Percentiles rank a stretch among this genome's conserved stretches.
phyloP scores from a whole-genome alignment of 2,113 vertebrate species.

The Falco punctatus region DNA sequence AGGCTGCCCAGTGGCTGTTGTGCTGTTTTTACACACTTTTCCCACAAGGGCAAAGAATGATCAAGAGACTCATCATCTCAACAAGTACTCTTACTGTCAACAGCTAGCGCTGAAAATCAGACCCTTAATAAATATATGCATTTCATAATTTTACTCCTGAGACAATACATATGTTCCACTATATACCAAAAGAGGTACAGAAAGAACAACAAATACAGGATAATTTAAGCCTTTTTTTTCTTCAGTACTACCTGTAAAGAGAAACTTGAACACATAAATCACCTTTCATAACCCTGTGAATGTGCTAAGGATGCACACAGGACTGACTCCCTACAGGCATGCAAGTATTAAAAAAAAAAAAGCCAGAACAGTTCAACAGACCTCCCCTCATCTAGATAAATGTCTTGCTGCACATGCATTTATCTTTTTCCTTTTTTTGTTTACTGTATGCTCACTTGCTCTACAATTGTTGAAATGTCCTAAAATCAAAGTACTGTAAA shows the following conservation, averaged over 20 bases:
- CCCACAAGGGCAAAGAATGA: slow-evolving; percentile 15
- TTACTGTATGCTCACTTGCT: background rate
- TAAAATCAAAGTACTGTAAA: background rate
- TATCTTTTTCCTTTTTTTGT: background rate
- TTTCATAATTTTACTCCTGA: background rate
- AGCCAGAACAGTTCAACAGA: background rate
- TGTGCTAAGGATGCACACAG: background rate
- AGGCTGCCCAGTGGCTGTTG: background rate
- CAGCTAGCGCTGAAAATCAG: background rate
- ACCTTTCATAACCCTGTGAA: background rate
- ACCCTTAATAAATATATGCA: background rate
- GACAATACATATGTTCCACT: background rate
- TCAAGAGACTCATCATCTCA: slow-evolving; percentile 40
- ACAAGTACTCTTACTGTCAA: background rate
- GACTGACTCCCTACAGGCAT: background rate
- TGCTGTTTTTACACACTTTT: background rate
- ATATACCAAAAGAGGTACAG: background rate
- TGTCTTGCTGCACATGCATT: background rate
- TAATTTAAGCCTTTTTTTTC: background rate
- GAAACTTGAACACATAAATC: background rate
- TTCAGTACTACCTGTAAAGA: background rate
- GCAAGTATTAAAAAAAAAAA: background rate
- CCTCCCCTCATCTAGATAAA: background rate
- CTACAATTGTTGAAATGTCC: background rate
- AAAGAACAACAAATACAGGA: background rate